Conservation (phyloP, 2,797 vertebrate genomes). For the Poecilia picta region DNA sequence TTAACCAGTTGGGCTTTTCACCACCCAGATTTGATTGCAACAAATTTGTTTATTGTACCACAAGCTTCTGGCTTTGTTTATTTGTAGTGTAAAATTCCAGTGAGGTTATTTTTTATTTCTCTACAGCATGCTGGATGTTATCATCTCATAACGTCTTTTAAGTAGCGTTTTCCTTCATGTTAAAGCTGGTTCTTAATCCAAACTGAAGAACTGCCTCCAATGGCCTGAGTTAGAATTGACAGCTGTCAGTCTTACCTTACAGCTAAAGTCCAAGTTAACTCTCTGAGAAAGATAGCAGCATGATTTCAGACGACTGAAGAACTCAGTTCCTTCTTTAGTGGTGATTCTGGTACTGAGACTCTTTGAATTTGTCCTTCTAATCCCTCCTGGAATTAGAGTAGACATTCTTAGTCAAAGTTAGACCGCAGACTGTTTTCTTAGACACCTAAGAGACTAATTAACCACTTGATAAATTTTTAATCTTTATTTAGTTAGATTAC, state of each 20-base stretch:
- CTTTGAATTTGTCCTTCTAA: neutral
- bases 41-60: neutral
- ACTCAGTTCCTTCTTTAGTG: neutral
- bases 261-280: neutral
- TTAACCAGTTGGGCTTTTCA: too few relatives aligned
- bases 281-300: neutral
- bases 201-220: neutral
- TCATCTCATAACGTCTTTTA: neutral
- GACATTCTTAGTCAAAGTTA: neutral
- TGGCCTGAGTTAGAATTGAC: neutral
- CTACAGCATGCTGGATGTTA: neutral
- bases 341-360: neutral
- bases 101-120: neutral
- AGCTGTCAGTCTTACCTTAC: neutral
- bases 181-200: neutral
- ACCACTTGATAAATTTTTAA: neutral
- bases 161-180: neutral
- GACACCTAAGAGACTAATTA: neutral
- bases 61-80: neutral
- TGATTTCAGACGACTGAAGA: neutral
- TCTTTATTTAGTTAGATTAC: neutral
- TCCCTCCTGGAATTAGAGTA: neutral
- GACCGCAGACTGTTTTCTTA: neutral
- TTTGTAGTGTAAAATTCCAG: neutral
- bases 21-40: neutral